Conservation (phyloP, 2,888 invertebrate genomes). For the Meiosimyza decipiens region DNA sequence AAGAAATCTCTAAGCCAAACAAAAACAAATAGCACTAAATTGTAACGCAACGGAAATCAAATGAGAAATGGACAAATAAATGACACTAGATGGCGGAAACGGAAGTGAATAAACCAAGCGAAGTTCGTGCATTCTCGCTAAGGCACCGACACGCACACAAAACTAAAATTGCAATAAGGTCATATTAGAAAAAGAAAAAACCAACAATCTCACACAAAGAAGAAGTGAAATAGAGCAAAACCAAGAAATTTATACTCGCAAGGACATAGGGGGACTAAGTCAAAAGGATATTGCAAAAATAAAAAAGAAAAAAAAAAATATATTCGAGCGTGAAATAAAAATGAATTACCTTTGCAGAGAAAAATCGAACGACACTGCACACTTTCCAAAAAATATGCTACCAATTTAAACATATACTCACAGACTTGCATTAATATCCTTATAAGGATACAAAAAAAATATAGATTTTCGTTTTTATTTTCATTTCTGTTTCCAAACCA, state of each 20-base stretch:
- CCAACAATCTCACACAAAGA: neutral
- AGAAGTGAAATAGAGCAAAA: neutral
- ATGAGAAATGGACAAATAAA: slow-evolving; percentile 27
- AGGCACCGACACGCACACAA: neutral
- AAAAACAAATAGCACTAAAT: slow-evolving; percentile 13
- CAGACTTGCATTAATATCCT: neutral
- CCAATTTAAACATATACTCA: neutral
- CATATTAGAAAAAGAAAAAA: neutral
- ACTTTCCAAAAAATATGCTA: slow-evolving; percentile 7
- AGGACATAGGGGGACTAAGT: neutral
- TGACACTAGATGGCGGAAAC: slow-evolving; percentile 19
- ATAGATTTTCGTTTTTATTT: neutral
- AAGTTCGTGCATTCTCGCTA: slow-evolving; percentile 8
- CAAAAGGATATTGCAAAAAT: neutral
- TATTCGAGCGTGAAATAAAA: slow-evolving; percentile 28
- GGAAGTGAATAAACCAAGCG: slow-evolving; percentile 23
- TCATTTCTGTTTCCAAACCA: slow-evolving; percentile 27
- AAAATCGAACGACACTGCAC: neutral
- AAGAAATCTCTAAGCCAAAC: slow-evolving; percentile 15
- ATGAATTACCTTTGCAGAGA: neutral
- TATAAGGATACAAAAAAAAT: neutral
- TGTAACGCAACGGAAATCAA: slow-evolving; percentile 23
- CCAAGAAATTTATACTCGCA: neutral
- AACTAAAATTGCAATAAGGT: neutral
- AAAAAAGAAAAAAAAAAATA: neutral